Conservation (phyloP, 2,888 invertebrate genomes). For the Pristionchus fissidentatus region DNA sequence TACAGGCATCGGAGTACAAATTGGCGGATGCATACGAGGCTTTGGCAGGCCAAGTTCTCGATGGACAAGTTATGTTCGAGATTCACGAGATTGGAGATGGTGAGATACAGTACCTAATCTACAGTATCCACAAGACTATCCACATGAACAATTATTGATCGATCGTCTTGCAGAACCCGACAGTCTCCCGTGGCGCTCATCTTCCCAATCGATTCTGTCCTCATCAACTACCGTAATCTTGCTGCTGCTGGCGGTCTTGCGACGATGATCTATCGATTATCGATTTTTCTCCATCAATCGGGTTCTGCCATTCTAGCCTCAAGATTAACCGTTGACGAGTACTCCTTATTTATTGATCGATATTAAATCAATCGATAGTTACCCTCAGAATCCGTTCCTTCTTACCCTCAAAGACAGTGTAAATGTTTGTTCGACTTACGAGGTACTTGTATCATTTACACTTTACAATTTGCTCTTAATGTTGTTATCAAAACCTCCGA, state of each 20-base stretch:
- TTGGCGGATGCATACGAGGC: slow-evolving; percentile 41
- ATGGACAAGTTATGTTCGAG: slow-evolving; percentile 55
- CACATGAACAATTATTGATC: background rate
- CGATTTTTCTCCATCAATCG: background rate
- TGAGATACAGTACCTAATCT: slow-evolving; percentile 41
- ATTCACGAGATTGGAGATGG: slow-evolving; percentile 68
- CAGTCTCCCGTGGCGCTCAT: slow-evolving; percentile 20
- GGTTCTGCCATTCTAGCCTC: slow-evolving; percentile 27
- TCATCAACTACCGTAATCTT: slow-evolving; percentile 15
- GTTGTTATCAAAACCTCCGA: background rate
- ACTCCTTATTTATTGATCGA: slow-evolving; percentile 14
- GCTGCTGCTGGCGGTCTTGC: slow-evolving; percentile 30
- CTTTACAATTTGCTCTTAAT: background rate
- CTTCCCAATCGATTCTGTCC: background rate
- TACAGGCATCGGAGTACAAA: slow-evolving; percentile 40
- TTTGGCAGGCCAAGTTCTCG: background rate
- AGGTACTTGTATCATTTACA: slow-evolving; percentile 18
- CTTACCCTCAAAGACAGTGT: slow-evolving; percentile 18
- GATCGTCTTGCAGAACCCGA: slow-evolving; percentile 15
- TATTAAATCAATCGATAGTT: slow-evolving; percentile 4
- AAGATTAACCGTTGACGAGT: slow-evolving; percentile 15
- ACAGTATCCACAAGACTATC: no score
- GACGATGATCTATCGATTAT: slow-evolving; percentile 24
- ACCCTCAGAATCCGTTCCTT: background rate
- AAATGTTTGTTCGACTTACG: slow-evolving; percentile 17